Percentiles rank a stretch among this genome's conserved stretches.
Conservation (phyloP, 1,140 invertebrate species). For the Plectrocnemia conspersa region DNA sequence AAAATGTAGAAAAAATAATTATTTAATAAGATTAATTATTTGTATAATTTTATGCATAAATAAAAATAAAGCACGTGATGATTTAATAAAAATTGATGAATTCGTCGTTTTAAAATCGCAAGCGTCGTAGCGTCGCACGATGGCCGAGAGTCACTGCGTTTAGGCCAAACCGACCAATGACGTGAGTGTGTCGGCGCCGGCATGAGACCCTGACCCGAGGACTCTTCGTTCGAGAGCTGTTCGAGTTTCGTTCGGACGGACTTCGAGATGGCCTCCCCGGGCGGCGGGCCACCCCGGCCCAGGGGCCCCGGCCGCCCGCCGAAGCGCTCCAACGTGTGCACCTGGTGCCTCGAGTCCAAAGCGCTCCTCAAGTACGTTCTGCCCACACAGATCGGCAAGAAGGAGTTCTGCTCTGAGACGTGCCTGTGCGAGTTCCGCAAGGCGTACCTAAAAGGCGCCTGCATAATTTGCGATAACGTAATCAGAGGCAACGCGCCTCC, state of each 20-base stretch:
- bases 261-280: slow-evolving; percentile 29
- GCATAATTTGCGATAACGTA: slow-evolving; percentile 79
- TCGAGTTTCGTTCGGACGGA: too few species aligned
- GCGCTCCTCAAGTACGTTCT: slow-evolving; percentile 77
- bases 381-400: slow-evolving; percentile 81
- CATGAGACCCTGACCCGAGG: slow-evolving; percentile 34
- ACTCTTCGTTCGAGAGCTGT: slow-evolving; percentile 54
- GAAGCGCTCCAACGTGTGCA: slow-evolving; percentile 63
- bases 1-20: too few species aligned
- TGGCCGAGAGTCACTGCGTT: too few species aligned
- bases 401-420: slow-evolving; percentile 87
- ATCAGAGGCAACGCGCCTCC: slow-evolving; percentile 63
- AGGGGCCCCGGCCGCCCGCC: slow-evolving; percentile 69
- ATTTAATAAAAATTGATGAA: too few species aligned
- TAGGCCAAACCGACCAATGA: too few species aligned
- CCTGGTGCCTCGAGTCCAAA: slow-evolving; percentile 81
- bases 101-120: too few species aligned
- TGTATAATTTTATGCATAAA: too few species aligned
- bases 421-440: slow-evolving; percentile 85
- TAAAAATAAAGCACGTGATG: too few species aligned
- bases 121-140: too few species aligned
- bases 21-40: too few species aligned
- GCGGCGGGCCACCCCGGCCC: slow-evolving; percentile 47
- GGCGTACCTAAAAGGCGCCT: slow-evolving; percentile 81
- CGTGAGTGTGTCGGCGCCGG: slow-evolving; percentile 1